A percentile compares a stretch with the other conserved stretches of the same genome.
phyloP scores from a whole-genome alignment of 2,888 invertebrate species.

The Halictus ligatus region DNA sequence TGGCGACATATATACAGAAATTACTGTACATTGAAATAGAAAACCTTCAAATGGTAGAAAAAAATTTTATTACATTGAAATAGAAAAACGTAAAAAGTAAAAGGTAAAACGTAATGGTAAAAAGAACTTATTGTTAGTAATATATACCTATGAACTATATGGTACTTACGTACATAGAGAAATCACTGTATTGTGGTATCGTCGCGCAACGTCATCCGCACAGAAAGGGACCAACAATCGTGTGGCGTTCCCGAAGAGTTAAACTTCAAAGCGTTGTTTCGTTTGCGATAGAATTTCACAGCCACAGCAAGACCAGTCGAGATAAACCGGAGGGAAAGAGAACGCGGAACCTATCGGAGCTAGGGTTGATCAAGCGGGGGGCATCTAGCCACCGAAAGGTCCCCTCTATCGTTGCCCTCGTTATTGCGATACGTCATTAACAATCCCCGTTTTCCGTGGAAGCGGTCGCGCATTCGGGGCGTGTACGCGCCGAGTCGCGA shows the following conservation, averaged over 20 bases:
- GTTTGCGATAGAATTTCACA: not conserved
- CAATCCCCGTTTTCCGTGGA: slow-evolving; percentile 30
- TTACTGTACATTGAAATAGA: too few species aligned
- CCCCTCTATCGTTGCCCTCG: not conserved
- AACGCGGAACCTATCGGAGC: not conserved
- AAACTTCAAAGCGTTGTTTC: not conserved
- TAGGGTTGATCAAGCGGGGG: not conserved
- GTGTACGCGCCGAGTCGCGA: slow-evolving; percentile 16
- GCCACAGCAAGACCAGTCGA: not conserved
- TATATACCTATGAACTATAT: too few species aligned
- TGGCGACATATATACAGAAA: too few species aligned
- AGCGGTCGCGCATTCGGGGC: not conserved
- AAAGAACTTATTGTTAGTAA: too few species aligned
- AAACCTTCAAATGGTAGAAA: too few species aligned
- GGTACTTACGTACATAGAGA: too few species aligned
- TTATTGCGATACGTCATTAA: slow-evolving; percentile 16
- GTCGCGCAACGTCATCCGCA: too few species aligned
- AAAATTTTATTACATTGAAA: too few species aligned
- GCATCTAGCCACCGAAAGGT: slow-evolving; percentile 12
- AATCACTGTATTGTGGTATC: too few species aligned
- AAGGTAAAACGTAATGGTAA: too few species aligned
- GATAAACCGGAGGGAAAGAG: not conserved
- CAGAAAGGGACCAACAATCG: too few species aligned
- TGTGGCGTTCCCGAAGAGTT: not conserved
- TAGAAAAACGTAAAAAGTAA: too few species aligned